Conservation (phyloP, 2,797 vertebrate species). For the Prionace glauca region DNA sequence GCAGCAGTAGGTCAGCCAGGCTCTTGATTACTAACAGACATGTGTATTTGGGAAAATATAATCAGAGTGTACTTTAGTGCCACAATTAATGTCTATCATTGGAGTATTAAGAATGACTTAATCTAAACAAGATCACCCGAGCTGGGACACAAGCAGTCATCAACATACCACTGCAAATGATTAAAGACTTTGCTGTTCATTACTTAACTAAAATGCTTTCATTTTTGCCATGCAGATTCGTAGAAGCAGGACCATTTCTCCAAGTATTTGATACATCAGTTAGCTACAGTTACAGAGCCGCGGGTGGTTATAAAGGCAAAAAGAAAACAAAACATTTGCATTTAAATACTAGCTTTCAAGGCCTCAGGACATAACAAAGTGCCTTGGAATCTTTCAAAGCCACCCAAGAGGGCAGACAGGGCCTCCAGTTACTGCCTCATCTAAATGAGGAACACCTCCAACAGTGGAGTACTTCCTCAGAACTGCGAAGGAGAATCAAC, state of each 20-base stretch:
- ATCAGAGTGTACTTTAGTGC: background rate
- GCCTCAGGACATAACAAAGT: background rate
- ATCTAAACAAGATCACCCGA: constrained; percentile 9
- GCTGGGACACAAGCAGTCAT: background rate
- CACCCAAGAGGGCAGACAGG: background rate
- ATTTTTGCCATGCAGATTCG: background rate
- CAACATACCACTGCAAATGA: background rate
- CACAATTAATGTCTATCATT: background rate
- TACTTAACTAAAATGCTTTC: background rate
- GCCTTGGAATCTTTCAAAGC: background rate
- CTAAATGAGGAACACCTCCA: background rate
- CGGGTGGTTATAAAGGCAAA: background rate
- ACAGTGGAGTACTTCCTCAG: background rate
- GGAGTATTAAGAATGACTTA: background rate
- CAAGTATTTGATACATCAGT: background rate
- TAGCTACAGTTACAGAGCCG: background rate
- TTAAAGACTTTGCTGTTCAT: background rate
- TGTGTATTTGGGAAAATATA: background rate
- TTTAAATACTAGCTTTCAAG: background rate
- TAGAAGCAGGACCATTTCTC: background rate
- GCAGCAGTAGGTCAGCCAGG: background rate
- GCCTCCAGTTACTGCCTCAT: background rate
- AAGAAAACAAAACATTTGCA: background rate
- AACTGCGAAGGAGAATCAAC: background rate
- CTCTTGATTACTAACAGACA: background rate